Evolutionary conservation across 2,797 vertebrate species (phyloP), one percentile per base, ranked within the genome.

Genomic region (Etheostoma nigrum): DNA sequence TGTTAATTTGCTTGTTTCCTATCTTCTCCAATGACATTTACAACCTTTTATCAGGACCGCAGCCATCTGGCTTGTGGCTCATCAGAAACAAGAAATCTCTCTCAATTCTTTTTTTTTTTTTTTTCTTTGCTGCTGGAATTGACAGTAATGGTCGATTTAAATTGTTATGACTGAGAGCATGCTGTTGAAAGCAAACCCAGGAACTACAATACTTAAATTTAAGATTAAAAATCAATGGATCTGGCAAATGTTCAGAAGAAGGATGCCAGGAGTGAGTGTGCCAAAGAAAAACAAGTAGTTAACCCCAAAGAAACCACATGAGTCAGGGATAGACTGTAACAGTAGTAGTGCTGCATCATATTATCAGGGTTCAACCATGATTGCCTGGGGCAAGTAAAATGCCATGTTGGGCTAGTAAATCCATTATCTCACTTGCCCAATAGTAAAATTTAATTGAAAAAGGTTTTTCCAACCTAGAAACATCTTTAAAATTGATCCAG

Each of bases 31-130:
- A 13, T 55, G 62, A 59, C 52, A 36, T 36, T 36, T 40, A 12
- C 36, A 40, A 59, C 64, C 27, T 76, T 76, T 64, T 60, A 74
- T 51, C 58, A 64, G 70, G 30, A 55, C 51, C 30, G n/a, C 16
- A 63, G 71, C 62, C 78, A 78, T 60, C 66, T 84, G 74, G 57
- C 25, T 53, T 8, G 19, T 33, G 40, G 40, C 53, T 64, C 49
- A 72, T 68, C 48, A 72, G 52, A 67, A 76, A 83, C 64, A 61
- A 48, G 27, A 72, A 30, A 23, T 53, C 53, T 73, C 16, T 67
- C 33, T 67, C 49, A 13, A 18, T 13, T 30, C 30, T 30, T 54
- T 19, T 36, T 14, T 67, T 33, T 25, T n/a, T n/a, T 4, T 45
- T 68, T 11, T 27, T 27, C 27, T 27, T 15, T 60, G 54, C 55